Conservation (phyloP, 2,888 invertebrate genomes). For the Chrysomela aeneicollis region DNA sequence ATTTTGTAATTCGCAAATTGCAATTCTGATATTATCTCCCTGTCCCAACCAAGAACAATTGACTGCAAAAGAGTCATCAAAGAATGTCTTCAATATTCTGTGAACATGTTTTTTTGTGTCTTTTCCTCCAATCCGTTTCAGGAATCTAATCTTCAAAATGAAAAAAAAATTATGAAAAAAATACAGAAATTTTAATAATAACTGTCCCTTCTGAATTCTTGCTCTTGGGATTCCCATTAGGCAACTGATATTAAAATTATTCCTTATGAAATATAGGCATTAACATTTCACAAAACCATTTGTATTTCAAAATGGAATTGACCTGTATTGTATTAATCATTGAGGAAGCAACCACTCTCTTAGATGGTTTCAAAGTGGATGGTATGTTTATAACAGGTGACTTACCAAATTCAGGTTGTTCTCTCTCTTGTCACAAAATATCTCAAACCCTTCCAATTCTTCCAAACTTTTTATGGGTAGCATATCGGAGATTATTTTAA, state of each 20-base stretch:
- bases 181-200: not conserved
- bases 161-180: not conserved
- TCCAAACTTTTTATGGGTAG: not conserved
- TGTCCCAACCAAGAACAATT: constrained; percentile 9
- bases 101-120: not conserved
- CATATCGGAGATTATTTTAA: not conserved
- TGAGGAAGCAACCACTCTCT: not conserved
- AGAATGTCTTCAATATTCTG: constrained; percentile 1
- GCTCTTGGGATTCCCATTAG: not conserved
- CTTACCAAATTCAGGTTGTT: constrained; percentile 6
- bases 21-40: constrained; percentile 11
- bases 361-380: not conserved
- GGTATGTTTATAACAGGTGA: not conserved
- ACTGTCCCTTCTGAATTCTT: not conserved
- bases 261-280: not conserved
- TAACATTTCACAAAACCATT: too few species aligned
- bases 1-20: constrained; percentile 7
- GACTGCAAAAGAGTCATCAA: constrained; percentile 2
- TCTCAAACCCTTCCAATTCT: not conserved
- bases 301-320: not conserved
- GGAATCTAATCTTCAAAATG: not conserved
- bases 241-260: not conserved
- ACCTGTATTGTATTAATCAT: not conserved
- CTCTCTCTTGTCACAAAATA: not conserved
- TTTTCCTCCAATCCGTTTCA: not conserved